phyloP scores from a whole-genome alignment of 2,113 vertebrate genomes.

The Recurvirostra avosetta region DNA sequence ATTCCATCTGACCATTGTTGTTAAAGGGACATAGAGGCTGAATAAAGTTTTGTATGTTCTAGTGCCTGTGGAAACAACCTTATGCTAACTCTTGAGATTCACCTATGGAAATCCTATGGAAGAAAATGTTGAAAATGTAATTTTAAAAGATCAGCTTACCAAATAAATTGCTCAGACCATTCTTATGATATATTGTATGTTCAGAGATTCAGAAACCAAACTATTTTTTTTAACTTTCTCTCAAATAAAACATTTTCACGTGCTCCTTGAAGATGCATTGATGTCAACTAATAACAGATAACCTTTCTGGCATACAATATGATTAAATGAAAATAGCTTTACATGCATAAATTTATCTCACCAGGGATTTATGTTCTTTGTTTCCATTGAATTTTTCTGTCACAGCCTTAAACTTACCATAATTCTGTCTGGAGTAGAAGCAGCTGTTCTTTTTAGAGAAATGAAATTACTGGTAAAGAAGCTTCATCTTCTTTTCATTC shows the following conservation, averaged over 20 bases:
- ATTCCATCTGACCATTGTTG: not conserved
- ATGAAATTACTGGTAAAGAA: not conserved
- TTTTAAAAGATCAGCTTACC: not conserved
- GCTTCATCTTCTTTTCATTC: not conserved
- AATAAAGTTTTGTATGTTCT: not conserved
- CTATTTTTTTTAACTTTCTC: not conserved
- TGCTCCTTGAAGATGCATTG: not conserved
- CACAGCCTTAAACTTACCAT: not conserved
- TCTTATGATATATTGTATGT: not conserved
- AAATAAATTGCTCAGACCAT: not conserved
- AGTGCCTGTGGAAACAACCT: not conserved
- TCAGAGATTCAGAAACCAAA: not conserved
- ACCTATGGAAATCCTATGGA: not conserved
- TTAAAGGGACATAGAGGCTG: not conserved
- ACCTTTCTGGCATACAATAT: not conserved
- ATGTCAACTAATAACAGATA: not conserved
- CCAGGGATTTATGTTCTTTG: not conserved
- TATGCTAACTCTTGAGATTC: not conserved
- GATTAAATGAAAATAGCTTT: not conserved
- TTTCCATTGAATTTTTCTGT: not conserved
- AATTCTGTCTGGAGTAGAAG: not conserved
- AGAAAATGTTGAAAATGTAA: slow-evolving; percentile 2
- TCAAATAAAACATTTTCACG: not conserved
- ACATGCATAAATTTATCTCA: not conserved
- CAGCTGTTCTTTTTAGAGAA: not conserved